Evolutionary conservation across 2,797 vertebrate species (phyloP).

Genomic region (Eulemur mongoz): DNA sequence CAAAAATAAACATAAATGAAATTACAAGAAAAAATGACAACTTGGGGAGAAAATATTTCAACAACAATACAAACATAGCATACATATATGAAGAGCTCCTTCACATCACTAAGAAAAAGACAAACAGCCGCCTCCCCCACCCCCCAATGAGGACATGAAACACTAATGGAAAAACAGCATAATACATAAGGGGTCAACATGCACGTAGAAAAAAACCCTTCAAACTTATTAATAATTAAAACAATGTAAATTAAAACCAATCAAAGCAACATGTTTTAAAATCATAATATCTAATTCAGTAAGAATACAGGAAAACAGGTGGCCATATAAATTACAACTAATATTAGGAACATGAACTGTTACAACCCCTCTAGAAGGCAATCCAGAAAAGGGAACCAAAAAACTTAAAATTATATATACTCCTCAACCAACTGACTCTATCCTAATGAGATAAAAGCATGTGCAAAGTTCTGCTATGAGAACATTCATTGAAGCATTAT

Average conservation of each 20-base stretch:
- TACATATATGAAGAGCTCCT: not conserved
- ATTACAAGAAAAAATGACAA: not conserved
- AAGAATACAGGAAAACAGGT: not conserved
- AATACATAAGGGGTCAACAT: not conserved
- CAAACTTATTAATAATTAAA: slow-evolving; percentile 14
- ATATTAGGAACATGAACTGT: not conserved
- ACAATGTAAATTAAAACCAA: slow-evolving; percentile 12
- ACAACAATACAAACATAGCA: not conserved
- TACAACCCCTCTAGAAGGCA: not conserved
- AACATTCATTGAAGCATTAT: not conserved
- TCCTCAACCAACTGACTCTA: not conserved
- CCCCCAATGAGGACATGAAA: not conserved
- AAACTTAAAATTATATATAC: slow-evolving; percentile 14
- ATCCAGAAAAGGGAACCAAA: slow-evolving; percentile 12
- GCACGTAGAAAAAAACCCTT: not conserved
- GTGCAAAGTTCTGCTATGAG: not conserved
- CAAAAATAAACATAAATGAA: slow-evolving; percentile 42
- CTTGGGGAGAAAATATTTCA: not conserved
- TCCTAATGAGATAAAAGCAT: not conserved
- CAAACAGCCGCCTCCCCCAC: not conserved
- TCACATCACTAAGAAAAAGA: slow-evolving; percentile 5
- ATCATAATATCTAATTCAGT: not conserved
- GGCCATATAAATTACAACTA: not conserved
- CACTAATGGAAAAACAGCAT: not conserved
- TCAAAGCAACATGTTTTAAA: slow-evolving; percentile 15